Evolutionary conservation across 1,140 invertebrate species (phyloP), one percentile per base, ranked within the genome.

Genomic region (Yoshiicerus persimilis): DNA sequence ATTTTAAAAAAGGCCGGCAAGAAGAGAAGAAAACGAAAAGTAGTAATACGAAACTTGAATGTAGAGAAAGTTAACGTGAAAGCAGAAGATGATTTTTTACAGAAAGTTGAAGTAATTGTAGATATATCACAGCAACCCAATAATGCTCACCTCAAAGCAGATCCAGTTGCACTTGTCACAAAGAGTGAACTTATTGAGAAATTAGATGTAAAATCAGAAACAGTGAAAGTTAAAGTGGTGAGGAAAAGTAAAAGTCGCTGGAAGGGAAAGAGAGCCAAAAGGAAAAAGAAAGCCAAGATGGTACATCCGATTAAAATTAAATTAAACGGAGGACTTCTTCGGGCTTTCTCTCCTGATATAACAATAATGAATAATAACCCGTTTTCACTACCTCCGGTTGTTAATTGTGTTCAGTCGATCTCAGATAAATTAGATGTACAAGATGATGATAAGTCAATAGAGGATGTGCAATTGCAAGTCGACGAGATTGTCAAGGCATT

Each of bases 391-490:
- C 75, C 30, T 36, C 30, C 34, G 75, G 16, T 38, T 80, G 75
- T 80, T 80, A 34, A 86, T 70, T 66, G 85, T 66, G 85, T 66
- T 70, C 56, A 86, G 39, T 47, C 25, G 56, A 86, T 70, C 85
- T 66, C 85, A 66, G 39, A 25, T 30, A 64, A 56, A 38, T 27
- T 39, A 56, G 39, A 86, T 6, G 56, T 86, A 86, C 85, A 66
- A 70, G 85, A 86, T 39, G 56, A 86, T 47, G 39, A 85, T n/a
- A 85, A 47, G 83, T 56, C 83, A 47, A 85, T 56, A 30, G 83
- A 85, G 27, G 83, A 85, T 62, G 75, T 80, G 75, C 75, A 80
- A 80, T 80, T 80, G 75, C 30, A 80, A 80, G 75, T 80, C 13
- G 75, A 80, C 32, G 75, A 80, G 34, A 80, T 80, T 80, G 75